Conservation (phyloP, 2,888 invertebrate species). For the Hypselothyrea guttata region DNA sequence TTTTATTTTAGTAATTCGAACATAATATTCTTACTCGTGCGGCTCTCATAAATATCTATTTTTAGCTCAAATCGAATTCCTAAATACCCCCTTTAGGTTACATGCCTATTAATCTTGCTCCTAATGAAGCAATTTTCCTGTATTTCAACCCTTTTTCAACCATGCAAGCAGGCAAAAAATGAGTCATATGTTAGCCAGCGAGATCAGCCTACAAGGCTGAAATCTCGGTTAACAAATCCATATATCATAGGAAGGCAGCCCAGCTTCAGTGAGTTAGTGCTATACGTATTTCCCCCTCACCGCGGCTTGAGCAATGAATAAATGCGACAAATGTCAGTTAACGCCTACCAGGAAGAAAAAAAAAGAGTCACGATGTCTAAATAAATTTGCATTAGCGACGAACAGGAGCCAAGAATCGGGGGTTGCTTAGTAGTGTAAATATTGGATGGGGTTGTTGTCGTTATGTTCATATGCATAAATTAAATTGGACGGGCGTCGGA, state of each 20-base stretch:
- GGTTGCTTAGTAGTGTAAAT: slow-evolving; percentile 18
- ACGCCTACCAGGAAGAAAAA: slow-evolving; percentile 58
- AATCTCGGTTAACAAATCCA: slow-evolving; percentile 44
- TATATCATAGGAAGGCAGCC: slow-evolving; percentile 12
- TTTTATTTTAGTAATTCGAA: too few relatives aligned
- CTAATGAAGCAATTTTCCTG: slow-evolving; percentile 12
- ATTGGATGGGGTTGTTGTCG: slow-evolving; percentile 10
- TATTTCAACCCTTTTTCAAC: slow-evolving; percentile 8
- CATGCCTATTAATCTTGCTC: slow-evolving; percentile 5
- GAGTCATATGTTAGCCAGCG: slow-evolving; percentile 60
- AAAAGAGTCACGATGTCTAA: slow-evolving; percentile 59
- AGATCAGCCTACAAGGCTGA: slow-evolving; percentile 35
- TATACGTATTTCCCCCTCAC: slow-evolving; percentile 13
- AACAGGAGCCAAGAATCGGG: slow-evolving; percentile 1
- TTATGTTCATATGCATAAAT: slow-evolving; percentile 67
- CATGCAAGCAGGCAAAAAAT: slow-evolving; percentile 32
- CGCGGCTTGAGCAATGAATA: slow-evolving; percentile 54
- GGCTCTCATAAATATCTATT: neutral
- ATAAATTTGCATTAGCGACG: slow-evolving; percentile 71
- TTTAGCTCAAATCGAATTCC: neutral
- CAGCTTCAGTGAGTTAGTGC: neutral
- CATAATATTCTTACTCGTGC: too few relatives aligned
- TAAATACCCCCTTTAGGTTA: neutral
- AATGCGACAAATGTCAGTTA: slow-evolving; percentile 76
- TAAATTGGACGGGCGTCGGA: slow-evolving; percentile 27